phyloP scores from a whole-genome alignment of 2,797 vertebrate genomes.

The Discoglossus pictus region DNA sequence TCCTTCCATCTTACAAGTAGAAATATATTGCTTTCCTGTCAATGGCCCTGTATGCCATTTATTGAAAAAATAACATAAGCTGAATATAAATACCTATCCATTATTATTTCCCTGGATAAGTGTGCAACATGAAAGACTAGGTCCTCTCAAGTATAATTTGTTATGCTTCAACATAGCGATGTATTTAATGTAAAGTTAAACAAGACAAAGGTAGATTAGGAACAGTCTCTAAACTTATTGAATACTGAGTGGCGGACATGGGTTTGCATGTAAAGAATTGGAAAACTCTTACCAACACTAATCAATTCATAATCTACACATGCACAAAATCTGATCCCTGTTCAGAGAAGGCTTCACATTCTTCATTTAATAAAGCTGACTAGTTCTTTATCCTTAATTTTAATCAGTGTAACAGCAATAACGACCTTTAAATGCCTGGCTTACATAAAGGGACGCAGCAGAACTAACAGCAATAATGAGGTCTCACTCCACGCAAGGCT shows the following conservation, averaged over 20 bases:
- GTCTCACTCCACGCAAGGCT: constrained; percentile 22
- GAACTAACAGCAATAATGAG: constrained; percentile 42
- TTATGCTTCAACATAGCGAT: too few relatives aligned
- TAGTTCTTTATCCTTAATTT: constrained; percentile 33
- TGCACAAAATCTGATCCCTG: background rate
- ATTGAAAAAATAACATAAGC: constrained; percentile 40
- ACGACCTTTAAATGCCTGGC: constrained; percentile 40
- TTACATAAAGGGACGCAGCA: constrained; percentile 44
- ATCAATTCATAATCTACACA: constrained; percentile 17
- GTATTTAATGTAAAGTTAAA: background rate
- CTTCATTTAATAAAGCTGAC: constrained; percentile 37
- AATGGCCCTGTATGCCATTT: constrained; percentile 12
- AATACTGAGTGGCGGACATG: constrained; percentile 5
- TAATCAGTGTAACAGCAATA: constrained; percentile 43
- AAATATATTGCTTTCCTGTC: constrained; percentile 47
- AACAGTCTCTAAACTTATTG: background rate
- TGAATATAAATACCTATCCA: constrained; percentile 35
- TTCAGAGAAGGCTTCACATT: constrained; percentile 5
- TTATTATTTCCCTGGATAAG: constrained; percentile 21
- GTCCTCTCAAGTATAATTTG: too few relatives aligned
- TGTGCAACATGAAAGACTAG: background rate
- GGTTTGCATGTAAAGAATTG: constrained; percentile 2
- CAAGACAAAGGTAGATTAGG: background rate
- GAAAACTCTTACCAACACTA: constrained; percentile 1
- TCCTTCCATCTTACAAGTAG: constrained; percentile 19